phyloP scores from a whole-genome alignment of 1,140 invertebrate species.

The Bombus huntii region DNA sequence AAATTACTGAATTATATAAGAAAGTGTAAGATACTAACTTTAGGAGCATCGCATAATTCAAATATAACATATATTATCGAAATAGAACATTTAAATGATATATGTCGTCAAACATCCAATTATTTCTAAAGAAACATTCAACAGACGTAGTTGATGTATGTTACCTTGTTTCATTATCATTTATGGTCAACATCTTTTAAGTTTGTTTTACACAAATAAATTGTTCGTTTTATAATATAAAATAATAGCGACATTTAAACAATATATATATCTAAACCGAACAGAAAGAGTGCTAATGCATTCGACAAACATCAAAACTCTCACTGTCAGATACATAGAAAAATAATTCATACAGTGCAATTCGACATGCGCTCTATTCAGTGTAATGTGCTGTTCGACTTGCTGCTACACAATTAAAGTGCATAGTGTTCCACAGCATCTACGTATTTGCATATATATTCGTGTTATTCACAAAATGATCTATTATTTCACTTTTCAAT shows the following conservation, averaged over 20 bases:
- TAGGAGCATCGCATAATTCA: constrained; percentile 37
- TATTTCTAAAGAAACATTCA: not conserved
- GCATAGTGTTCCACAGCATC: constrained; percentile 64
- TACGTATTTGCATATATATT: constrained; percentile 61
- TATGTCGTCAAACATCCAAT: not conserved
- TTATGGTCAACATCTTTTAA: not conserved
- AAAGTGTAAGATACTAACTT: constrained; percentile 8
- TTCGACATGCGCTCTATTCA: constrained; percentile 77
- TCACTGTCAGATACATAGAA: constrained; percentile 82
- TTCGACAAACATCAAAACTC: constrained; percentile 83
- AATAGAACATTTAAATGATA: constrained; percentile 25
- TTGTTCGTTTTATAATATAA: constrained; percentile 36
- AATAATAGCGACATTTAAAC: constrained; percentile 52
- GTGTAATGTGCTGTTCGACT: constrained; percentile 70
- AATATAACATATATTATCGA: constrained; percentile 12
- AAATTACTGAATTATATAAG: not conserved
- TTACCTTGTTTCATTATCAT: not conserved
- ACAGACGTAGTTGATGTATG: not conserved
- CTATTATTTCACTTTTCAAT: constrained; percentile 27
- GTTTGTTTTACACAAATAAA: constrained; percentile 23
- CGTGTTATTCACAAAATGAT: constrained; percentile 35
- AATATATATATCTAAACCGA: constrained; percentile 67
- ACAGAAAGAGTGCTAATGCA: constrained; percentile 79
- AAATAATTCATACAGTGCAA: constrained; percentile 76
- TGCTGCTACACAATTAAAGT: constrained; percentile 66